Evolutionary conservation across 1,140 invertebrate species (phyloP).

Genomic region (Eriosoma lanigerum): DNA sequence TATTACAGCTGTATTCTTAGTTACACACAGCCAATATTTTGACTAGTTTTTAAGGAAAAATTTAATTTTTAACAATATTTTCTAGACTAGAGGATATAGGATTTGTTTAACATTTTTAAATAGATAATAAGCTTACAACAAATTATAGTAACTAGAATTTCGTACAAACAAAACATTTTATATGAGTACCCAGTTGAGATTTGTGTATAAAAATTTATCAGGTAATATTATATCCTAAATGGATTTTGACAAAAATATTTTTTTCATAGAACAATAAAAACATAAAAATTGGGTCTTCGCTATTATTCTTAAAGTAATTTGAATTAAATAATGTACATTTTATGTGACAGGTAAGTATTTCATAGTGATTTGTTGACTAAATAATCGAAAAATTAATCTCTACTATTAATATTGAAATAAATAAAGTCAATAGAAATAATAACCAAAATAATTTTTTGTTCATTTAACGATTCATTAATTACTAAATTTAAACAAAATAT

Average conservation of each 20-base stretch:
- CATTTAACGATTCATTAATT: too few relatives aligned
- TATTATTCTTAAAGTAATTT: background rate
- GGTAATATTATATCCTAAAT: background rate
- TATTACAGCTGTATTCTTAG: background rate
- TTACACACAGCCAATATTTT: constrained; percentile 7
- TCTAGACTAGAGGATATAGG: background rate
- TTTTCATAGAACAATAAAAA: background rate
- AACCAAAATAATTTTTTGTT: too few relatives aligned
- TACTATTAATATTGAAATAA: background rate
- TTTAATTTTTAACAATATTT: background rate
- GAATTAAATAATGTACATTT: too few relatives aligned
- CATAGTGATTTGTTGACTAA: background rate
- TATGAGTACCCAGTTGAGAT: background rate
- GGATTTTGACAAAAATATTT: background rate
- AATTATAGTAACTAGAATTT: background rate
- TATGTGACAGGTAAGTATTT: background rate
- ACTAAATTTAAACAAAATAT: too few relatives aligned
- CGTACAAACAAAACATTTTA: background rate
- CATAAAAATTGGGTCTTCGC: background rate
- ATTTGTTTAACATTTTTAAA: constrained; percentile 21
- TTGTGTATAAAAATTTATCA: background rate
- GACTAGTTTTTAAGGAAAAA: constrained; percentile 29
- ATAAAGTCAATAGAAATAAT: too few relatives aligned
- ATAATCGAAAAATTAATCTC: background rate
- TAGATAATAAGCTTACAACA: background rate